These are phyloP conservation scores for Mastomys natalensis DNA, from an alignment of 2,113 vertebrate species.

Conservation along the genomic window DNA sequence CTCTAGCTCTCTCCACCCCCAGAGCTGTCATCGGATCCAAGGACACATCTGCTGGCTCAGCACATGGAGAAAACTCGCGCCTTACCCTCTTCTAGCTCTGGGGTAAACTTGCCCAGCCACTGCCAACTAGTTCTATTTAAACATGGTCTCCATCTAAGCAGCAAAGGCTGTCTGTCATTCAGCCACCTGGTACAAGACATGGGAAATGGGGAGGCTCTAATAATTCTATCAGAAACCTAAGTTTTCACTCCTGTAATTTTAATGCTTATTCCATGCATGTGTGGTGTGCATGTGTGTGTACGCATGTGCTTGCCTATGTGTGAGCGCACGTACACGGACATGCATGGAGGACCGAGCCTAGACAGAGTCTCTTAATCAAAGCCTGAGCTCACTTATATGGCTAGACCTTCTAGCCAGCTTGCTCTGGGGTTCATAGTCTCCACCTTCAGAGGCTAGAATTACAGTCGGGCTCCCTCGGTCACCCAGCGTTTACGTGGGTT, in stretches of 20 bases:
- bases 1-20: background rate
- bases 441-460: background rate
- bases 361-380: background rate
- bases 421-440: background rate
- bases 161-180: background rate
- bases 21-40: conserved; percentile 11
- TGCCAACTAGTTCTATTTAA: background rate
- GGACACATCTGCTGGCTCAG: conserved; percentile 47
- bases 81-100: background rate
- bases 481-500: background rate
- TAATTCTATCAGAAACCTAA: background rate
- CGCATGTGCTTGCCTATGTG: too few relatives aligned
- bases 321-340: background rate
- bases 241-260: background rate
- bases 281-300: background rate
- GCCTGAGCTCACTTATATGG: background rate
- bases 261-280: background rate
- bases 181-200: background rate
- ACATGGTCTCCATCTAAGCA: background rate
- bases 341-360: too few relatives aligned
- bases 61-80: background rate
- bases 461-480: background rate
- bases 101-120: background rate
- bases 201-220: background rate
- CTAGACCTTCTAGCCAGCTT: background rate